These are phyloP conservation scores for Cheilosia urbana DNA, from an alignment of 2,888 invertebrate genomes.

Conservation along the genomic window DNA sequence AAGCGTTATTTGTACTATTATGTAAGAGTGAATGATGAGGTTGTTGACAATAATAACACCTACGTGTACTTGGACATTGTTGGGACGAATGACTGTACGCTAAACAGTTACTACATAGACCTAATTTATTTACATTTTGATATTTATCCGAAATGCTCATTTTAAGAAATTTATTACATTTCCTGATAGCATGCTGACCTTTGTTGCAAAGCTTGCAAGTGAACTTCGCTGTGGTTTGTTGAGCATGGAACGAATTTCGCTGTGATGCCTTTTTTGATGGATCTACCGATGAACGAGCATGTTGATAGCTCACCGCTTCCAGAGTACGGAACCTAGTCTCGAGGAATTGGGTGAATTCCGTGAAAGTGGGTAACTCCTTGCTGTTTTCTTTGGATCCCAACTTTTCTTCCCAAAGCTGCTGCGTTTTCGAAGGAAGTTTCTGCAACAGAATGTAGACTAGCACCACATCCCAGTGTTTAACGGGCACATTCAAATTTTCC, in stretches of 20 bases:
- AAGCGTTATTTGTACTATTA: neutral
- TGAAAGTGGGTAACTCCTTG: slow-evolving; percentile 8
- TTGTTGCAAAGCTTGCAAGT: slow-evolving; percentile 4
- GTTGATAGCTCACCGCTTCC: too few species aligned
- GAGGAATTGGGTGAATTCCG: too few species aligned
- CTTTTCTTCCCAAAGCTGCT: too few species aligned
- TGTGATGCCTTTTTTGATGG: neutral
- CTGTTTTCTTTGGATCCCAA: neutral
- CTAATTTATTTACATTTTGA: neutral
- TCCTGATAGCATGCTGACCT: slow-evolving; percentile 17
- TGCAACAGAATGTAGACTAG: neutral
- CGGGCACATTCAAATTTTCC: neutral
- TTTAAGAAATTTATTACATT: slow-evolving; percentile 22
- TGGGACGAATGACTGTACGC: neutral
- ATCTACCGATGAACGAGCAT: too few species aligned
- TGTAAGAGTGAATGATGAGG: slow-evolving; percentile 9
- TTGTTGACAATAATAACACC: slow-evolving; percentile 12
- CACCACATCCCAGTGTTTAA: neutral
- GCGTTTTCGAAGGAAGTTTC: slow-evolving; percentile 6
- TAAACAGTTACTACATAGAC: slow-evolving; percentile 12
- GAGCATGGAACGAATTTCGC: neutral
- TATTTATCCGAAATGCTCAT: slow-evolving; percentile 19
- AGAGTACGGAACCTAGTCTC: slow-evolving; percentile 2
- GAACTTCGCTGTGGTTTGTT: neutral
- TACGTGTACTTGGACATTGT: slow-evolving; percentile 6